Percentiles rank a stretch among this genome's conserved stretches.
Evolutionary conservation across 2,888 invertebrate species (phyloP).

Genomic region (Notocelia uddmanniana): DNA sequence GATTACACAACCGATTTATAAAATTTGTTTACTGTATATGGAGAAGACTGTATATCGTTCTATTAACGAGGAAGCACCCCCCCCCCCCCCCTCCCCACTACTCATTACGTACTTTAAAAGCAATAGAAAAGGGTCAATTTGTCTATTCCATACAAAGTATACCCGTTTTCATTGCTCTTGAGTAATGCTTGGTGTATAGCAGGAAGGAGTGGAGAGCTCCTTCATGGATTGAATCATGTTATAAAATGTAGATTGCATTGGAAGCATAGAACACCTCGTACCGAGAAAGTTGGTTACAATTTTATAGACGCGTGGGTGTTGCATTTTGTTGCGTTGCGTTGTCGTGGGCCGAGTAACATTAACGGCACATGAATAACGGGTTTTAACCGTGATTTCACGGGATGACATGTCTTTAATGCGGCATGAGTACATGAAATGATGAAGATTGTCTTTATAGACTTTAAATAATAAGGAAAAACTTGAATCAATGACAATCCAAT

Average conservation of each 20-base stretch:
- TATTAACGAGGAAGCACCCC: neutral
- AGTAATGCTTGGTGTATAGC: neutral
- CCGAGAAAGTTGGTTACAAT: slow-evolving; percentile 56
- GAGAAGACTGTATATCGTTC: neutral
- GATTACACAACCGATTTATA: neutral
- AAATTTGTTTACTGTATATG: neutral
- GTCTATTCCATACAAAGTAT: neutral
- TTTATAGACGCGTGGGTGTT: slow-evolving; percentile 60
- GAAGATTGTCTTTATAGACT: neutral
- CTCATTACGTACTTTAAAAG: neutral
- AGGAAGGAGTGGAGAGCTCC: neutral
- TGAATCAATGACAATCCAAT: neutral
- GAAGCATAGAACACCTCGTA: neutral
- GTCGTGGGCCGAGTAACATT: slow-evolving; percentile 53
- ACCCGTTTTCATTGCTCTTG: neutral
- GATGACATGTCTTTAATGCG: slow-evolving; percentile 34
- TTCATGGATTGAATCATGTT: neutral
- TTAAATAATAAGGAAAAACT: slow-evolving; percentile 11
- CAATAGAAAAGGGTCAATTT: neutral
- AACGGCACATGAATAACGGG: slow-evolving; percentile 67
- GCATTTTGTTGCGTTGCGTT: slow-evolving; percentile 50
- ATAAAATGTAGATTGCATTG: slow-evolving; percentile 17
- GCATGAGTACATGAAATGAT: slow-evolving; percentile 7
- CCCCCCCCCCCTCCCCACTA: neutral
- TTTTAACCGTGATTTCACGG: slow-evolving; percentile 59